Evolutionary conservation across 2,797 vertebrate genomes (phyloP), one percentile per base, ranked within the genome.

Genomic region (Falco rusticolus): DNA sequence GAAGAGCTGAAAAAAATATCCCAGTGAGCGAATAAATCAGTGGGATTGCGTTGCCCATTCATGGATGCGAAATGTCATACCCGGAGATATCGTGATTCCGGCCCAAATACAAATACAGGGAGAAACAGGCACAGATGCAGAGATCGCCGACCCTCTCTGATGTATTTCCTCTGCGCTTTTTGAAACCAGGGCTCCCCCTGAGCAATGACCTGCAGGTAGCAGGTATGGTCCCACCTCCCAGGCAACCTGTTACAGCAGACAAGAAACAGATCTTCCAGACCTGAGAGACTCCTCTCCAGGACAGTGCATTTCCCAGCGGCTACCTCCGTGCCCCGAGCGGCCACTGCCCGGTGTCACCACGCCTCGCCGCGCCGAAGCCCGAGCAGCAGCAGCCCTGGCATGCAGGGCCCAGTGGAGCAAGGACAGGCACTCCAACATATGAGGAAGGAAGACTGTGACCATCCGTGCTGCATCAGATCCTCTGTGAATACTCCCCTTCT

Each of bases 1-100:
- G 29, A 84, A 50, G 11, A 85, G 70, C 28, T 90, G 47, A 41
- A 92, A 43, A 43, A 93, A 74, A 47, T 34, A 29, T 17, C 10
- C 9, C 19, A 56, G 17, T 29, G 41, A 80, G 11, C 13, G 39
- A 94, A 66, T 48, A 78, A 45, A 63, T 93, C 64, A 64, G 66
- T 34, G 9, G 86, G 45, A 85, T 63, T 24, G 43, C 14, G 1
- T 51, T 56, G 84, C 80, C 84, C 78, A 47, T 81, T 87, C 84
- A 77, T 37, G 64, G 88, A 87, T 87, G 69, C 4, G 4, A 82
- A 95, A 88, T 54, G 33, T 90, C 90, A 91, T 17, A 39, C 33
- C 24, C 45, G 92, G 77, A 93, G 94, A 82, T 82, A 66, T 34
- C 83, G 83, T 75, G 53, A 66, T 66, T 91, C 84, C 78, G 87